Evolutionary conservation across 2,797 vertebrate genomes (phyloP).

Genomic region (Chelonia mydas): DNA sequence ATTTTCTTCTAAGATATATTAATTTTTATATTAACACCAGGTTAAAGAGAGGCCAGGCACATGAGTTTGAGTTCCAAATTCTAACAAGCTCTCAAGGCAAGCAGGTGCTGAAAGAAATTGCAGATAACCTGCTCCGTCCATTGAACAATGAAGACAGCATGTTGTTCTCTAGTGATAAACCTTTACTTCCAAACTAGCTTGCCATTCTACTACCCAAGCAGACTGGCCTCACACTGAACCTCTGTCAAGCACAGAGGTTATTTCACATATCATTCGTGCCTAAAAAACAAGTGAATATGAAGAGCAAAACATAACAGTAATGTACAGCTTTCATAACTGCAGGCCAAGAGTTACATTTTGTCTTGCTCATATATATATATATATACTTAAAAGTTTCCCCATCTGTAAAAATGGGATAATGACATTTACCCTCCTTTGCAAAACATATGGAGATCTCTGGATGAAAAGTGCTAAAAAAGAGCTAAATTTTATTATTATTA

Average conservation of each 20-base stretch:
- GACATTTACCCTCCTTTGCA: background rate
- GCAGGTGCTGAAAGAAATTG: background rate
- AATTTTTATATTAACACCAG: background rate
- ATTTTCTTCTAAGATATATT: background rate
- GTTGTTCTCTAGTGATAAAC: background rate
- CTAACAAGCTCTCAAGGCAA: background rate
- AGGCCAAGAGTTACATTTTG: background rate
- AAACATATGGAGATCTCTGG: background rate
- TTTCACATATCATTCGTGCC: background rate
- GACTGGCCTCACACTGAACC: background rate
- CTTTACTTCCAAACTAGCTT: background rate
- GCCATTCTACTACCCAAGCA: background rate
- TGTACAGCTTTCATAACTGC: background rate
- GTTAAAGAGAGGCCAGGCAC: background rate
- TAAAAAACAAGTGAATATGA: background rate
- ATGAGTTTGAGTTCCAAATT: background rate
- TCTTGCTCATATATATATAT: background rate
- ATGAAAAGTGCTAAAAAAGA: background rate
- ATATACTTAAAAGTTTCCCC: background rate
- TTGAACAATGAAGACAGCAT: background rate
- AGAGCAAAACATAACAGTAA: rapidly evolving
- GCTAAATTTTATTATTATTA: background rate
- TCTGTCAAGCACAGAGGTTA: background rate
- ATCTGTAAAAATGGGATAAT: background rate
- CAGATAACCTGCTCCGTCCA: background rate